Evolutionary conservation across 2,888 invertebrate species (phyloP).

Genomic region (Philonicus albiceps): DNA sequence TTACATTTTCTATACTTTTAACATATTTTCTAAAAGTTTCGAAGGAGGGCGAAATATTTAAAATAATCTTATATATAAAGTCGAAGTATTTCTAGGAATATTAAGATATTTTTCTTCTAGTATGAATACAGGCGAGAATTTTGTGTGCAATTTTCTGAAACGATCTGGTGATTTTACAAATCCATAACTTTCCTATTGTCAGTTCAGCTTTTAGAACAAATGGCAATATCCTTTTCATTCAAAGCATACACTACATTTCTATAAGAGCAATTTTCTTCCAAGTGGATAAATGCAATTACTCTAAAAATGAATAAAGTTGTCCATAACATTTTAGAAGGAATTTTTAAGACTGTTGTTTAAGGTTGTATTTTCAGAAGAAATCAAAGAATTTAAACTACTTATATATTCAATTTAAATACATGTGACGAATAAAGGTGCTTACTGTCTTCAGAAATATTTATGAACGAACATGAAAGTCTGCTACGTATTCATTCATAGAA

Average conservation of each 20-base stretch:
- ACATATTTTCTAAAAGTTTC: slow-evolving; percentile 16
- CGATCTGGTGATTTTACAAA: not conserved
- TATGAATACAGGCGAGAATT: slow-evolving; percentile 41
- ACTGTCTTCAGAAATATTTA: slow-evolving; percentile 3
- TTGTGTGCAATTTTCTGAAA: slow-evolving; percentile 5
- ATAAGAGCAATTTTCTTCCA: not conserved
- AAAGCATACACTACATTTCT: slow-evolving; percentile 3
- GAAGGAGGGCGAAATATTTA: slow-evolving; percentile 6
- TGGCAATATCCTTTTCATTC: not conserved
- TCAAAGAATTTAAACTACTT: slow-evolving; percentile 6
- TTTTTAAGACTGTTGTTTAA: slow-evolving; percentile 14
- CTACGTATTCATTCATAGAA: slow-evolving; percentile 43
- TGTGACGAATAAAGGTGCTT: not conserved
- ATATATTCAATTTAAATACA: not conserved
- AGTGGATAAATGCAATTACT: not conserved
- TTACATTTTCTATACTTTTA: slow-evolving; percentile 33
- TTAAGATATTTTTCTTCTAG: slow-evolving; percentile 44
- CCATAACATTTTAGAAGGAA: slow-evolving; percentile 11
- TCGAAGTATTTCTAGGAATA: slow-evolving; percentile 20
- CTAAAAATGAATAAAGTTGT: not conserved
- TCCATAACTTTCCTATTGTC: not conserved
- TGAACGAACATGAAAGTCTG: slow-evolving; percentile 24
- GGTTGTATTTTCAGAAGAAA: slow-evolving; percentile 29
- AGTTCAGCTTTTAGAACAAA: not conserved
- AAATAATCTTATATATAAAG: slow-evolving; percentile 23